phyloP scores from a whole-genome alignment of 2,888 invertebrate species.

The Microdon myrmicae region DNA sequence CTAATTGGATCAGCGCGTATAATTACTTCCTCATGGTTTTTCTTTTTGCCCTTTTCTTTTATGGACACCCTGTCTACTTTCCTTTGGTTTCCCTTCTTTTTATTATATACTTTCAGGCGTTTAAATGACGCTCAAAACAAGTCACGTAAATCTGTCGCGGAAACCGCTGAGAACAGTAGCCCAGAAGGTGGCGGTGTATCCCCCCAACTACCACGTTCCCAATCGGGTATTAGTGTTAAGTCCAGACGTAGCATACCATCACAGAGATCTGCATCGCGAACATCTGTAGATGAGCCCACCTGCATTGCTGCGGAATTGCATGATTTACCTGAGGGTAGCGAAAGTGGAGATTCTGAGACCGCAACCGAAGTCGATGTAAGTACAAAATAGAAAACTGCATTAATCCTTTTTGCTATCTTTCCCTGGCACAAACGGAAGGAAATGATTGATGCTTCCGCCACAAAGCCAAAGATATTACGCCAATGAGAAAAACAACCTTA shows the following conservation, averaged over 20 bases:
- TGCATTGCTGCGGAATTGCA: constrained; percentile 68
- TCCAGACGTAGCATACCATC: constrained; percentile 70
- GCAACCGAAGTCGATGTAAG: constrained; percentile 79
- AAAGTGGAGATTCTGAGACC: constrained; percentile 74
- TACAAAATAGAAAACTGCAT: constrained; percentile 27
- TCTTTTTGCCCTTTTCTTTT: neutral
- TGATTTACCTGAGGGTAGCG: constrained; percentile 70
- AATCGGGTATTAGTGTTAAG: constrained; percentile 69
- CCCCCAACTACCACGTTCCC: constrained; percentile 67
- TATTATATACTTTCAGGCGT: too few species aligned
- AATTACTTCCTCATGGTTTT: neutral
- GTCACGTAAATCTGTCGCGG: constrained; percentile 66
- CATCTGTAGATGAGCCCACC: constrained; percentile 69
- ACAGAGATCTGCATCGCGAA: constrained; percentile 68
- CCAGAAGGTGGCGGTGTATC: constrained; percentile 63
- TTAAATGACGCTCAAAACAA: constrained; percentile 66
- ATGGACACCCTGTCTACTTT: neutral
- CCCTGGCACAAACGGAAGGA: neutral
- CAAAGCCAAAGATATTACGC: neutral
- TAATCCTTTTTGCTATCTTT: constrained; percentile 4
- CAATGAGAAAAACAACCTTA: neutral
- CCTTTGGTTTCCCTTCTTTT: neutral
- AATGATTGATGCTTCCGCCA: constrained; percentile 18
- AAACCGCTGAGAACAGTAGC: constrained; percentile 63
- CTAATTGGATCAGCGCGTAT: neutral